Evolutionary conservation across 2,888 invertebrate genomes (phyloP).

Genomic region (Pyralis farinalis): DNA sequence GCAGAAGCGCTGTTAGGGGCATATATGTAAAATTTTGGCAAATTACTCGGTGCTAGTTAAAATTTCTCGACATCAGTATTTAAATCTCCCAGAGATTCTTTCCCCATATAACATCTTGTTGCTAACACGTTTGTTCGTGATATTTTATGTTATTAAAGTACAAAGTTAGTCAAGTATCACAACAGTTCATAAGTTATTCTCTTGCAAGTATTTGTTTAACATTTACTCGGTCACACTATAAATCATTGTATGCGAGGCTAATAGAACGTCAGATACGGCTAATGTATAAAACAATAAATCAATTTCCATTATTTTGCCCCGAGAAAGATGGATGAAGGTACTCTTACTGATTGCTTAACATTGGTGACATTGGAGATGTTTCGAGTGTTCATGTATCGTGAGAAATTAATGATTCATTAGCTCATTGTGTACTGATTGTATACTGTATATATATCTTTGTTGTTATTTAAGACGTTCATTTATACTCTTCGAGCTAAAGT

Average conservation of each 20-base stretch:
- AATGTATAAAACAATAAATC: conserved; percentile 1
- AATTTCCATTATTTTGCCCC: conserved; percentile 2
- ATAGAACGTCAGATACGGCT: conserved; percentile 1
- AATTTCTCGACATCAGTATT: background rate
- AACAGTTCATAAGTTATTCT: no score
- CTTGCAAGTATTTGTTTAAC: background rate
- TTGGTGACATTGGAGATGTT: conserved; percentile 1
- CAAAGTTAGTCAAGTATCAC: no score
- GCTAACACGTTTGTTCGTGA: no score
- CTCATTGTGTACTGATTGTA: background rate
- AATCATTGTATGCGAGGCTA: conserved; percentile 3
- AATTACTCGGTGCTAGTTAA: background rate
- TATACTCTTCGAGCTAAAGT: no score
- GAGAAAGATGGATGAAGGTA: conserved; percentile 1
- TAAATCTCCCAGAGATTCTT: no score
- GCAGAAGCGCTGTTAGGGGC: background rate
- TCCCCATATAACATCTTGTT: no score
- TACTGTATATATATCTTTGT: no score
- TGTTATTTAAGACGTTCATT: no score
- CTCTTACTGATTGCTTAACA: background rate
- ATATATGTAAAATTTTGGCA: background rate
- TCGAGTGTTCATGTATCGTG: background rate
- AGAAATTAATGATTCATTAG: background rate
- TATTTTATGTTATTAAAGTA: no score
- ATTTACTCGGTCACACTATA: conserved; percentile 1